Evolutionary conservation across 2,888 invertebrate genomes (phyloP).

Genomic region (Empis stercorea): DNA sequence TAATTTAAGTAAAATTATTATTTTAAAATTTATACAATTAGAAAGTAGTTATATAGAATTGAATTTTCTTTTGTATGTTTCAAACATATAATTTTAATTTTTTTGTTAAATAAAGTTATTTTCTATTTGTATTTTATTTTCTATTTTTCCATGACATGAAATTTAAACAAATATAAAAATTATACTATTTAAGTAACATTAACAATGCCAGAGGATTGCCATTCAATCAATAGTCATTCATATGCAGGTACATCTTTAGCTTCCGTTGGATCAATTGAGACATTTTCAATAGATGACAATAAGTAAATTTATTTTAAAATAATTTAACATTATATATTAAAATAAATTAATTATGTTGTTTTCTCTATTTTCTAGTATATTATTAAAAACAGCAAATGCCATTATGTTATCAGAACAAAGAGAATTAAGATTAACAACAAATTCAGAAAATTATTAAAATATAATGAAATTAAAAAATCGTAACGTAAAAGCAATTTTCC

Average conservation of each 20-base stretch:
- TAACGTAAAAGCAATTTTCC: no score
- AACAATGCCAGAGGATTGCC: conserved; percentile 34
- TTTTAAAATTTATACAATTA: no score
- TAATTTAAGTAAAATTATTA: no score
- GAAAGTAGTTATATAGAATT: no score
- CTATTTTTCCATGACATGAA: not conserved
- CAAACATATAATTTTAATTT: no score
- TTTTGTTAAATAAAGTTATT: no score
- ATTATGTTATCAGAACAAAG: conserved; percentile 31
- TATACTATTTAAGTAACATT: conserved; percentile 27
- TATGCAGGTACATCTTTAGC: conserved; percentile 37
- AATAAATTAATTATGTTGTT: not conserved
- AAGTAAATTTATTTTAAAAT: conserved; percentile 23
- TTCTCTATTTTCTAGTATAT: conserved; percentile 20
- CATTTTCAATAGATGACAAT: conserved; percentile 35
- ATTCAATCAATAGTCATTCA: conserved; percentile 34
- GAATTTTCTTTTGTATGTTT: no score
- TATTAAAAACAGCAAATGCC: conserved; percentile 32
- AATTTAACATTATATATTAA: not conserved
- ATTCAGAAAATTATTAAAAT: no score
- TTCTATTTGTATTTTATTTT: no score
- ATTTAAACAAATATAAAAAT: conserved; percentile 14
- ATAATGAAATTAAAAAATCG: no score
- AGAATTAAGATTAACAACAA: conserved; percentile 14
- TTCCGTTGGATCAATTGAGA: conserved; percentile 34